phyloP scores from a whole-genome alignment of 1,140 invertebrate species.

The Diachasma alloeum region DNA sequence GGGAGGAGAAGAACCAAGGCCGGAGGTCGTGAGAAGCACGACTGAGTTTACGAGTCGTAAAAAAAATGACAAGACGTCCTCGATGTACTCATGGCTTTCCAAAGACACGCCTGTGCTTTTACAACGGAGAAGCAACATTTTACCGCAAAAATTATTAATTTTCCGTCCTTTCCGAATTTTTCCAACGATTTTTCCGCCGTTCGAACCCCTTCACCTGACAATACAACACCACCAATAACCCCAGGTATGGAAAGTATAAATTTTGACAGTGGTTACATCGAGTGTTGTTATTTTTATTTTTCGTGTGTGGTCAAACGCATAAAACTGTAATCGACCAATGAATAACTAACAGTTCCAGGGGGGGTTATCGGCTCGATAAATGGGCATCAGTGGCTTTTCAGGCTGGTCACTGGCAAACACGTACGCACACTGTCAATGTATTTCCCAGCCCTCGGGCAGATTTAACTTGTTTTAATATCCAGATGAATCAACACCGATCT shows the following conservation, averaged over 20 bases:
- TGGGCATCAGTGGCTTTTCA: conserved; percentile 28
- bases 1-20: conserved; percentile 27
- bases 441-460: neutral
- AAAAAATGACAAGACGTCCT: conserved; percentile 52
- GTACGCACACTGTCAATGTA: neutral
- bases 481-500: neutral
- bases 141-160: too few relatives aligned
- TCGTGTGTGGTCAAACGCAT: conserved; percentile 21
- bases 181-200: too few relatives aligned
- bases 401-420: neutral
- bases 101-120: conserved; percentile 32
- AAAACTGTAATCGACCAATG: conserved; percentile 38
- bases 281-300: neutral
- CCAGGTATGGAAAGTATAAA: neutral
- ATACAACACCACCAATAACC: too few relatives aligned
- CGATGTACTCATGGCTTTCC: conserved; percentile 29
- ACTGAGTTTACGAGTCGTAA: conserved; percentile 64
- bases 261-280: neutral
- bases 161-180: too few relatives aligned
- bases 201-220: too few relatives aligned
- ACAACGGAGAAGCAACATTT: too few relatives aligned
- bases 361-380: conserved; percentile 35
- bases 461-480: neutral
- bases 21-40: conserved; percentile 58
- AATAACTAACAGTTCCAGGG: conserved; percentile 34